A percentile compares a stretch with the other conserved stretches of the same genome.
Conservation (phyloP, 2,888 invertebrate species). For the Actias luna region DNA sequence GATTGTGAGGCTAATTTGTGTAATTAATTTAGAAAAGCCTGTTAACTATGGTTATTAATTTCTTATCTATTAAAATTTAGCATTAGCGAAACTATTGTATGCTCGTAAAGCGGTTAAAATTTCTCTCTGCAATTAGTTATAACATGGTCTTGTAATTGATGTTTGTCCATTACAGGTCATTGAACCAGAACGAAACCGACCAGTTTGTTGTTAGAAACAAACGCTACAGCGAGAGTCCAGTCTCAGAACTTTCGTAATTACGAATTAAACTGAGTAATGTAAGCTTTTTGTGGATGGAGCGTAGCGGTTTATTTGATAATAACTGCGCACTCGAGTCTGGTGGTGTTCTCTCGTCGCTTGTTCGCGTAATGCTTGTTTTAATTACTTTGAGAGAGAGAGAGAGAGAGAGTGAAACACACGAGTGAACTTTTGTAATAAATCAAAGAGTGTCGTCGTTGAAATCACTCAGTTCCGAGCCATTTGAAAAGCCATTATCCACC, state of each 20-base stretch:
- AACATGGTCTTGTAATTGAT: too few species aligned
- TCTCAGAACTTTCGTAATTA: not conserved
- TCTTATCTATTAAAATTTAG: too few species aligned
- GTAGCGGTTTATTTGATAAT: not conserved
- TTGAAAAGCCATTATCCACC: not conserved
- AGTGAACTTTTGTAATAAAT: not conserved
- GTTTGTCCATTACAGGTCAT: not conserved
- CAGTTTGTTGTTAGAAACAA: not conserved
- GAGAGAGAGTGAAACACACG: not conserved
- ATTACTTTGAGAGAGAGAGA: not conserved
- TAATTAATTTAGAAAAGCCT: too few species aligned
- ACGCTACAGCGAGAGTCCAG: not conserved
- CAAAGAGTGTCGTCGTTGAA: not conserved
- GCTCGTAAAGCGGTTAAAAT: too few species aligned
- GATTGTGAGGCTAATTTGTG: too few species aligned
- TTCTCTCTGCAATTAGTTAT: too few species aligned
- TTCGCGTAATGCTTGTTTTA: not conserved
- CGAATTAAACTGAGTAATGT: not conserved
- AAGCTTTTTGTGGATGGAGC: not conserved
- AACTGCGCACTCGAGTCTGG: not conserved
- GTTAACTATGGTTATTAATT: too few species aligned
- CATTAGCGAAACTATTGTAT: too few species aligned
- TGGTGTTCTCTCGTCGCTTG: not conserved
- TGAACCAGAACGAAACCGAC: not conserved
- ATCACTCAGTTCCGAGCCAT: constrained; percentile 1